phyloP scores from a whole-genome alignment of 2,113 vertebrate genomes.

The Lynx canadensis region DNA sequence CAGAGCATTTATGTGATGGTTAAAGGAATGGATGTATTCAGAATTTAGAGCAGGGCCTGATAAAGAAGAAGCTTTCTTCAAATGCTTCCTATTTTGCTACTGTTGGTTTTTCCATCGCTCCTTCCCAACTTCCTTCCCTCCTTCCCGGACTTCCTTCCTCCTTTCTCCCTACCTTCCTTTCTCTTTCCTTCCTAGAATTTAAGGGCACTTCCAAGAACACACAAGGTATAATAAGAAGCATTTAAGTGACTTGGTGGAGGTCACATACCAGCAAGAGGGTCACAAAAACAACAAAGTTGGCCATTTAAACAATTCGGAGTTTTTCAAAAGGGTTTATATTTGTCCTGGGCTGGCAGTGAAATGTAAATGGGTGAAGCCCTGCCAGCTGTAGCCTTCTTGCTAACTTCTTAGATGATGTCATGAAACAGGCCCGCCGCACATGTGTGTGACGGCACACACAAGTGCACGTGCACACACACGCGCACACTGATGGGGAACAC shows the following conservation, averaged over 20 bases:
- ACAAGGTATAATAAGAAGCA: not conserved
- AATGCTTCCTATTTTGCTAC: not conserved
- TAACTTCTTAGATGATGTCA: not conserved
- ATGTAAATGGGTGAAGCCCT: not conserved
- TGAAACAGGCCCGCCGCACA: not conserved
- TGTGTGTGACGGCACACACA: accelerated
- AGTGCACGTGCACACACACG: too few relatives aligned
- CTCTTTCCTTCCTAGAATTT: not conserved
- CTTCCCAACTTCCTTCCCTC: not conserved
- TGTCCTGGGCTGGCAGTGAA: not conserved
- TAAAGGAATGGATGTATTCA: not conserved
- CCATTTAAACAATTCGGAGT: not conserved
- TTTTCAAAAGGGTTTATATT: not conserved
- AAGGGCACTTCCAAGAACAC: not conserved
- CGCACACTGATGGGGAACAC: not conserved
- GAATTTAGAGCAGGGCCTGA: not conserved
- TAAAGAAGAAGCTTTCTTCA: not conserved
- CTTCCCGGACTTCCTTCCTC: accelerated
- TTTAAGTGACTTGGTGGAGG: not conserved
- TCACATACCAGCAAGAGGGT: not conserved
- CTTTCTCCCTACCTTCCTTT: not conserved
- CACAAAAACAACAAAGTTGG: not conserved
- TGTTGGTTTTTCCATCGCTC: not conserved
- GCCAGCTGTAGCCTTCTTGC: not conserved
- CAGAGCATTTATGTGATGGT: not conserved